Evolutionary conservation across 2,888 invertebrate genomes (phyloP), one percentile per base, ranked within the genome.

Genomic region (Poecilus cupreus): DNA sequence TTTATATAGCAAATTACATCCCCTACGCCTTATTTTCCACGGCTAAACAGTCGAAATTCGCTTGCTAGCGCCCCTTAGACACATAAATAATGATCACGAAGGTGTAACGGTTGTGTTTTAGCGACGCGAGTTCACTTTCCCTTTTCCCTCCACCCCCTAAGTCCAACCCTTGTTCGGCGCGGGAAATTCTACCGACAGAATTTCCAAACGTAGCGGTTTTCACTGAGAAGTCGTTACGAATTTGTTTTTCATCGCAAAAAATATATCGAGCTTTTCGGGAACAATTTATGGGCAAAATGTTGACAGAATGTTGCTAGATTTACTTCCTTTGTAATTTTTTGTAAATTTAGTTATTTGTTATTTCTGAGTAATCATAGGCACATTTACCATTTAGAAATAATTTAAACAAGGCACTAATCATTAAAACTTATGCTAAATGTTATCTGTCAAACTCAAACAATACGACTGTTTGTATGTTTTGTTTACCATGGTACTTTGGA

Each of bases 71-170:
- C 10, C 64, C 22, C 32, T 68, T 37, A 68, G 39, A 68, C 64
- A 68, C 64, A 68, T 68, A 68, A 68, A 68, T 68, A 68, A 68
- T 68, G 64, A 68, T 68, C 64, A 68, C 39, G 64, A 68, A 68
- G 64, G 64, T 68, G 37, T 32, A 68, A 68, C 64, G 64, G 64
- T 68, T 68, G 64, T 68, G 64, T 68, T 68, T 68, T 37, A 68
- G 64, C 64, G 64, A 68, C 37, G 64, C 64, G 64, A 68, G 32
- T 68, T 24, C 16, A 8, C 4, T 32, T 37, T 8, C n/a, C 20
- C 60, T 18, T 54, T 60, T 26, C 26, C 22, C 54, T 54, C 18
- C 37, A 8, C 6, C 64, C 13, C 18, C 16, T 32, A 16, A 68
- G 16, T 32, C 2, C 64, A 32, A 5, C 20, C 37, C 37, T 68